Evolutionary conservation across 1,140 invertebrate genomes (phyloP).

Genomic region (Hylaeus anthracinus): DNA sequence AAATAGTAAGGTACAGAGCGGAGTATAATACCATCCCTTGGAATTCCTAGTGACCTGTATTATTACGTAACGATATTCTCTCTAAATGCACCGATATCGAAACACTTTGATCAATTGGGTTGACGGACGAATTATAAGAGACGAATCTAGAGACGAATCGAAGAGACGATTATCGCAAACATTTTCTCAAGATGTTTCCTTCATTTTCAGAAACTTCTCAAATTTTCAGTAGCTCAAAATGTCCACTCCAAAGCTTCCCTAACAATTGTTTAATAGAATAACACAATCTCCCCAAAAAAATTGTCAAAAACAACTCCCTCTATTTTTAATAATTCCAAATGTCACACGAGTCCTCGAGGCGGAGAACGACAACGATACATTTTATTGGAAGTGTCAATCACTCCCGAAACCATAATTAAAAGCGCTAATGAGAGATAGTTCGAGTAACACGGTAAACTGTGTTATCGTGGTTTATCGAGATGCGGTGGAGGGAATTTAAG

Average conservation of each 20-base stretch:
- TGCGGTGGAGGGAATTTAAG: slow-evolving; percentile 18
- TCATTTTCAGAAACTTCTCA: too few species aligned
- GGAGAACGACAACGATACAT: slow-evolving; percentile 18
- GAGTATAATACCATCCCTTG: slow-evolving; percentile 8
- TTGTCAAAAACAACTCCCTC: too few species aligned
- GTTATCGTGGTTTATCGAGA: slow-evolving; percentile 36
- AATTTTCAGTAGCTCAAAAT: too few species aligned
- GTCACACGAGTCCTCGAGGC: neutral
- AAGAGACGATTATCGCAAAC: too few species aligned
- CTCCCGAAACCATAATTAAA: slow-evolving; percentile 17
- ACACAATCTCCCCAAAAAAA: too few species aligned
- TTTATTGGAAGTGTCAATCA: slow-evolving; percentile 15
- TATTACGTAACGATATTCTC: slow-evolving; percentile 40
- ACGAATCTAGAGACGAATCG: too few species aligned
- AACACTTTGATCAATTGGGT: neutral
- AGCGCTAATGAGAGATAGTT: slow-evolving; percentile 32
- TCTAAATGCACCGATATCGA: neutral
- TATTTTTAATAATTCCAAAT: too few species aligned
- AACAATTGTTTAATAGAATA: too few species aligned
- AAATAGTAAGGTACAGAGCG: slow-evolving; percentile 19
- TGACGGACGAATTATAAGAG: neutral
- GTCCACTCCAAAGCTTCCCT: too few species aligned
- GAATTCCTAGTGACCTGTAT: slow-evolving; percentile 53
- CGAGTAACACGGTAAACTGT: slow-evolving; percentile 15
- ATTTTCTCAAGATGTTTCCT: too few species aligned